phyloP scores from a whole-genome alignment of 2,113 vertebrate species.

The Centropristis striata region DNA sequence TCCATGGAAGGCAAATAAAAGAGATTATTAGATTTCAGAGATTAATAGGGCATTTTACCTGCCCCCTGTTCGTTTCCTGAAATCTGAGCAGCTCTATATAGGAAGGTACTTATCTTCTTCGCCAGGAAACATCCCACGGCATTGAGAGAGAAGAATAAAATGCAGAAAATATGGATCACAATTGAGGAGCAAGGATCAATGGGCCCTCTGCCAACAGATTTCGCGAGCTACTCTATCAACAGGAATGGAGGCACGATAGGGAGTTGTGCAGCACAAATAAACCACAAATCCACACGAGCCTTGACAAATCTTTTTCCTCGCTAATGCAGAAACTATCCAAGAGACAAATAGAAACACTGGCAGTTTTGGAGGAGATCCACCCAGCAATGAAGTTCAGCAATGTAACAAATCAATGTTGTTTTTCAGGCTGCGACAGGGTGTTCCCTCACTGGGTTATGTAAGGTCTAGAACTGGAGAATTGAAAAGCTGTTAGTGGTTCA shows the following conservation, averaged over 20 bases:
- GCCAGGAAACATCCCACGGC: slow-evolving; percentile 29
- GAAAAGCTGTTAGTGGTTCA: slow-evolving; percentile 36
- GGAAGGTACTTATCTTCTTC: slow-evolving; percentile 17
- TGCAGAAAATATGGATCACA: slow-evolving; percentile 42
- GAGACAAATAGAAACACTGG: slow-evolving; percentile 33
- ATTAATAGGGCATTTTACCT: slow-evolving; percentile 33
- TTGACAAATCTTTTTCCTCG: slow-evolving; percentile 51
- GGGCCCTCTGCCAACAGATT: slow-evolving; percentile 54
- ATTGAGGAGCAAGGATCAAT: slow-evolving; percentile 40
- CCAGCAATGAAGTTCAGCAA: slow-evolving; percentile 40
- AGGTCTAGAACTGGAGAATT: slow-evolving; percentile 31
- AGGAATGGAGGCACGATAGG: slow-evolving; percentile 18
- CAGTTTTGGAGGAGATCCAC: slow-evolving; percentile 49
- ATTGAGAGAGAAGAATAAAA: slow-evolving; percentile 28
- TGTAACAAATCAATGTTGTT: slow-evolving; percentile 64
- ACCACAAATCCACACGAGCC: slow-evolving; percentile 51
- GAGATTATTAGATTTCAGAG: slow-evolving; percentile 7
- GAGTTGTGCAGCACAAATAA: slow-evolving; percentile 17
- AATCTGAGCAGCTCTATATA: slow-evolving; percentile 9
- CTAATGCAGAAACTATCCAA: slow-evolving; percentile 45
- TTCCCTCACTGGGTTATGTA: slow-evolving; percentile 56
- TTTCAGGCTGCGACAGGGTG: slow-evolving; percentile 56
- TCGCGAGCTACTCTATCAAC: slow-evolving; percentile 50
- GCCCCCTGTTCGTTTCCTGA: slow-evolving; percentile 20
- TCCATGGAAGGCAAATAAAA: slow-evolving; percentile 41